Percentiles rank a stretch among this genome's conserved stretches.
Conservation (phyloP, 2,113 vertebrate species). For the Phoenicopterus ruber region DNA sequence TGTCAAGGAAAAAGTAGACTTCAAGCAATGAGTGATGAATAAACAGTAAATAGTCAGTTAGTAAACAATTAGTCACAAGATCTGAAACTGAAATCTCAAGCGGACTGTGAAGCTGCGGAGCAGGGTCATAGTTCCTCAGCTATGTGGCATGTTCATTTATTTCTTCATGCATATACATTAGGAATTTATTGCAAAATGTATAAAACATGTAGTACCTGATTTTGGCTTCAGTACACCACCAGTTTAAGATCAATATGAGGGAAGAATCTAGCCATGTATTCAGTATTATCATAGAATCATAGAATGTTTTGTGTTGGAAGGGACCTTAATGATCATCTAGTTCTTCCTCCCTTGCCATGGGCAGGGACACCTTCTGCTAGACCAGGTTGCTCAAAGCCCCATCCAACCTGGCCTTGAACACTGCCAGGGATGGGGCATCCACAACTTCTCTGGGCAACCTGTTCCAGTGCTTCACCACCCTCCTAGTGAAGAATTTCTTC, state of each 20-base stretch:
- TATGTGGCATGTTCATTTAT: background rate
- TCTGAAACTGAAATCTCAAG: background rate
- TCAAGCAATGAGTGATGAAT: background rate
- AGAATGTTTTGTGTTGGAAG: too few relatives aligned
- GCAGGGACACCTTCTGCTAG: too few relatives aligned
- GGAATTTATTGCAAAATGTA: background rate
- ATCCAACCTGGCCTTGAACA: too few relatives aligned
- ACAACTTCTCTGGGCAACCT: too few relatives aligned
- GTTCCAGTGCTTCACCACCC: too few relatives aligned
- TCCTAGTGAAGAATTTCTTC: too few relatives aligned
- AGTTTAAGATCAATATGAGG: background rate
- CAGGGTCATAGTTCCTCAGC: background rate
- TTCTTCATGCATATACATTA: background rate
- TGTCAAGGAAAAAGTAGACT: background rate
- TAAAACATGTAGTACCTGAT: background rate
- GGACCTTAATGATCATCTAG: too few relatives aligned
- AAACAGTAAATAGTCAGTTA: background rate
- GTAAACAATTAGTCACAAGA: background rate
- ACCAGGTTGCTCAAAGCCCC: too few relatives aligned
- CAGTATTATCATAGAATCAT: background rate
- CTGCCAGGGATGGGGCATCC: too few relatives aligned
- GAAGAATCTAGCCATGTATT: background rate
- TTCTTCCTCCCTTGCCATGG: too few relatives aligned
- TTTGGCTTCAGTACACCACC: background rate
- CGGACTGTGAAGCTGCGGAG: background rate